Evolutionary conservation across 2,797 vertebrate genomes (phyloP), one percentile per base, ranked within the genome.

Genomic region (Sebastes hubbsi): DNA sequence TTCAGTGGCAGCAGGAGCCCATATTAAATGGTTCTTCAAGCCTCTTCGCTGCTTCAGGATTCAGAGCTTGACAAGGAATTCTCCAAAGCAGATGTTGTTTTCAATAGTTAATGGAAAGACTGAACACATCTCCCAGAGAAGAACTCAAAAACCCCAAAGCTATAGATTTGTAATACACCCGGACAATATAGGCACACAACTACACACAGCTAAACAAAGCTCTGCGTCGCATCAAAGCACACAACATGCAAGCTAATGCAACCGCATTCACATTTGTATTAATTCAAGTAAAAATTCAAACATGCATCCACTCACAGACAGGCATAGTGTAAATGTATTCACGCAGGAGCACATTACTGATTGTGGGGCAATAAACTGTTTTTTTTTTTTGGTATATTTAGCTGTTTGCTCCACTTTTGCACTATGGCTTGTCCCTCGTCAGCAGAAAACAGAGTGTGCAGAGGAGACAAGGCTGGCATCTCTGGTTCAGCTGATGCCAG

Each of bases 61-160:
- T n/a, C 49, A 70, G 42, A 69, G 49, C 60, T 77, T 82, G 83
- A 82, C 78, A 83, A 74, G 76, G 72, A 90, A 78, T 74, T 75
- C 85, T 83, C 77, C 11, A 58, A 82, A 92, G 85, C 92, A 94
- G 92, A 92, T 92, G 91, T 83, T 85, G 81, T 75, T 87, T 82
- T 91, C 71, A 90, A 84, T 78, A 83, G 80, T 89, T 91, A 81
- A 91, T 88, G 69, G 63, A 86, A 78, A 80, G 75, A 77, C 55
- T 69, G 77, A 84, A 84, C 71, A 75, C 62, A 71, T 69, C 34
- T 81, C 55, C 42, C 60, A 54, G 58, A 72, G 77, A 70, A 74
- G 52, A 87, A 70, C 62, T 55, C 64, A 64, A 36, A 73, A 75
- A 72, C 42, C 82, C 78, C 73, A 71, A 75, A 85, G 54, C 77